Evolutionary conservation across 2,797 vertebrate genomes (phyloP), one percentile per base, ranked within the genome.

Genomic region (Bradypodion ventrale): DNA sequence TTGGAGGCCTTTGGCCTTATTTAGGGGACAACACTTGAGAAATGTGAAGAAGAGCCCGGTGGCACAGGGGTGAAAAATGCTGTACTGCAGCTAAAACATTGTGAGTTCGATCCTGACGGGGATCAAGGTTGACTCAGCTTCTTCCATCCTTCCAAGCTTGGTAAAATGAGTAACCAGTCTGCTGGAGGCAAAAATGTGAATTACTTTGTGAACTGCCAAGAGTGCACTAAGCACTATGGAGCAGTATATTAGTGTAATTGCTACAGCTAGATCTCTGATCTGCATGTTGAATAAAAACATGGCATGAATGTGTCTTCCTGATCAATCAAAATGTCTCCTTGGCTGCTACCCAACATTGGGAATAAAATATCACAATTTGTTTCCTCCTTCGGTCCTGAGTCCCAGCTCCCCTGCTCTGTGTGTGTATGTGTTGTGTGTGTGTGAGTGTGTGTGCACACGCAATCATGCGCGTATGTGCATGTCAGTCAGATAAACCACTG

Each of bases 381-480:
- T 9, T 23, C 15, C 62, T 56, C 37, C 65, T 19, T 27, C 25
- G 2, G 0, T 29, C 59, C 32, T 6, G 21, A 5, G 23, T 69
- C n/a, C 29, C 37, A 35, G 77, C 29, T 29, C 3, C 35, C 62
- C 68, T 4, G 1, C 27, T 73, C 2, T n/a, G 7, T 32, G 4
- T 37, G 42, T 10, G 29, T 15, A 42, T 32, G 27, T n/a, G 60
- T 46, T 5, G 25, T 40, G 52, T 60, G 32, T 75, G 81, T n/a
- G 37, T n/a, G 52, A 7, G 12, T 5, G 2, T 5, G 2, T 4
- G 13, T 15, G 16, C 4, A 7, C 1, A 7, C 0, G 7, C 6
- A 2, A 1, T 25, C 25, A 46, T 1, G 19, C 0, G 6, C 4
- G 0, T 3, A 2, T 13, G 16, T 1, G 3, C 42, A 7, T 16